Evolutionary conservation across 2,797 vertebrate genomes (phyloP), one percentile per base, ranked within the genome.

Genomic region (Nannoperca obscura): DNA sequence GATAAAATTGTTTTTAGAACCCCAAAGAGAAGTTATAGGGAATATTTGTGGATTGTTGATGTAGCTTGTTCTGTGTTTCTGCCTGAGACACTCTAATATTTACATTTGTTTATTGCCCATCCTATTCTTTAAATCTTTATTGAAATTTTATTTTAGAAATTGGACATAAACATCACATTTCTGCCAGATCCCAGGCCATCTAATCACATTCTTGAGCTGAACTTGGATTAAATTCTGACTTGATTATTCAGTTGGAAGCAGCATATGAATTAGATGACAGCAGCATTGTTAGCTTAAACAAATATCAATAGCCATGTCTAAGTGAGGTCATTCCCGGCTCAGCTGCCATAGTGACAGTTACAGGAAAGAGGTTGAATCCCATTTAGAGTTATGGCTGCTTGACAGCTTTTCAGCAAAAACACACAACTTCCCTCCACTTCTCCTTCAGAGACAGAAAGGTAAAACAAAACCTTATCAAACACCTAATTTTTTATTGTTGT

Each of bases 361-460:
- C 74, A 84, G 72, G 32, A 47, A 67, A 77, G 76, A 84, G 72
- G 86, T 66, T 86, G 78, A 86, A 87, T 86, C 85, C 86, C 69
- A 84, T 72, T 88, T 78, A 63, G 57, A 69, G 36, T 79, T 84
- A 88, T 75, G 76, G 54, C 71, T 80, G 75, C 64, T 63, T 80
- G 83, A 86, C 81, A 87, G 84, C 63, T 74, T 82, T 55, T 75
- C 78, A 54, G 55, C 54, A 77, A 80, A 60, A 82, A 69, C 64
- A 59, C 50, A 59, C 46, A 62, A 66, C 55, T 32, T 8, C 9
- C 40, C 5, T 22, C 44, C 12, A 7, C 13, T 20, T 60, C 40
- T 40, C 24, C 27, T 54, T 68, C n/a, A 19, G 22, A 68, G 53
- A 66, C 67, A 44, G n/a, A 68, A 30, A 64, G 40, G 20, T 50